Evolutionary conservation across 2,797 vertebrate genomes (phyloP), one percentile per base, ranked within the genome.

Genomic region (Microctenopoma lineatum): DNA sequence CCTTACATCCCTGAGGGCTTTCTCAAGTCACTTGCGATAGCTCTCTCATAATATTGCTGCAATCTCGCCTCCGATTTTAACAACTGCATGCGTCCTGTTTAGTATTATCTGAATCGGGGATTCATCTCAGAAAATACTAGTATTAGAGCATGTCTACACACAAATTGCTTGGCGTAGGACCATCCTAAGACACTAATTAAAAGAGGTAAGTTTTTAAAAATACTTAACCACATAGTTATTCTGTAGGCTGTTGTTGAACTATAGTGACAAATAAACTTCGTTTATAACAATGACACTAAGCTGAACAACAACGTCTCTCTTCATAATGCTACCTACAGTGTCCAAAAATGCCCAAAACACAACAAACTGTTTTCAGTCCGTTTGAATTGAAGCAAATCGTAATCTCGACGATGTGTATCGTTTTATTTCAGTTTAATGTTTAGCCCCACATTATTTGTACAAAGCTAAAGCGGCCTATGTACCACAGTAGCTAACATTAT

Each of bases 391-490:
- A 54, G 18, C 10, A 4, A 1, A 38, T 21, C n/a, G 18, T 12
- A 39, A 39, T 14, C 5, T 39, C 15, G 3, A 13, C 14, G 7
- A 12, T 9, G 4, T 1, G 5, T 14, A 6, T 25, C 8, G 5
- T 11, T 7, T 12, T 42, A 42, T 10, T 38, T 38, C 0, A 11
- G 8, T 16, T 8, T 6, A 42, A 9, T 26, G 2, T 12, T 18
- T 32, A 7, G n/a, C 34, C 2, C 21, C 16, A 59, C 53, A 48
- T 16, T 3, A 21, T 0, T 34, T 34, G 7, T 8, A 34, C 7
- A 3, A 50, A 10, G 59, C 63, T 68, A 56, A 12, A 5, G 15
- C 39, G 26, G n/a, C 29, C 41, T 48, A 65, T 25, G 41, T 50
- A 47, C 10, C n/a, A 26, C 15, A 21, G 10, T 1, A 16, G 44